Base-by-base conservation (phyloP, 2,113 vertebrate species). In the Peromyscus maniculatus region DNA sequence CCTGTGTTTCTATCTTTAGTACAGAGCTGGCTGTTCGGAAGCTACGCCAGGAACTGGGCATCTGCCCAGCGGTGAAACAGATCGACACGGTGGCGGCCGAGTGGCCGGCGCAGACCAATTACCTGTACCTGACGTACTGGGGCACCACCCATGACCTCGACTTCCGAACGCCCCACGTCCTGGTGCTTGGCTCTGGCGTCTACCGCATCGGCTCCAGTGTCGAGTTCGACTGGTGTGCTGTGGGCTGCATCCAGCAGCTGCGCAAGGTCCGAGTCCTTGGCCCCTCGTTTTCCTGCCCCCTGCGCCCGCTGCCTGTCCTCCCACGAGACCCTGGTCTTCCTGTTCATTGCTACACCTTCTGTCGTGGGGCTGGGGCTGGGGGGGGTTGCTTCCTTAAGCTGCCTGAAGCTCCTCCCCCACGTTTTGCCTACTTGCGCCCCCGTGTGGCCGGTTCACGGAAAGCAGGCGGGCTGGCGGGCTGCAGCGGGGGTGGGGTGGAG, bases 181-280 rank as follows among this genome's bases (percentile, higher is more conserved):
- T 99, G 99, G 99, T 99, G 92, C 99, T 99, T 7, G 99, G 99
- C 95, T 99, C 99, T 0, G 99, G 99, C 0, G 99, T 99, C n/a
- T 99, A 99, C 98, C 99, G 99, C 88, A 99, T 99, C 0, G 99
- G 99, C 98, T 99, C 99, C 99, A 99, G 99, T 0, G 99, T 99
- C 0, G 99, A 99, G 97, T 99, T 99, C 0, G 99, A 99, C 92
- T 99, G 99, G 99, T 99, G 99, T 0, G 99, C 99, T 0, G 99
- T 99, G 0, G 99, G 99, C 26, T 99, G 99, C 98, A 99, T 99
- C 98, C 99, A 98, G 69, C 99, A 99, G 98, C 99, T 99, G 78
- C 99, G 99, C 79, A 99, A 99, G 99, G 99, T 99, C 6, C 5
- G 55, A 16, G 89, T 49, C 49, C 4, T 0, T 74, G 43, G 49